A percentile compares a stretch with the other conserved stretches of the same genome.
phyloP scores from a whole-genome alignment of 2,113 vertebrate species.

The Pelobates fuscus region DNA sequence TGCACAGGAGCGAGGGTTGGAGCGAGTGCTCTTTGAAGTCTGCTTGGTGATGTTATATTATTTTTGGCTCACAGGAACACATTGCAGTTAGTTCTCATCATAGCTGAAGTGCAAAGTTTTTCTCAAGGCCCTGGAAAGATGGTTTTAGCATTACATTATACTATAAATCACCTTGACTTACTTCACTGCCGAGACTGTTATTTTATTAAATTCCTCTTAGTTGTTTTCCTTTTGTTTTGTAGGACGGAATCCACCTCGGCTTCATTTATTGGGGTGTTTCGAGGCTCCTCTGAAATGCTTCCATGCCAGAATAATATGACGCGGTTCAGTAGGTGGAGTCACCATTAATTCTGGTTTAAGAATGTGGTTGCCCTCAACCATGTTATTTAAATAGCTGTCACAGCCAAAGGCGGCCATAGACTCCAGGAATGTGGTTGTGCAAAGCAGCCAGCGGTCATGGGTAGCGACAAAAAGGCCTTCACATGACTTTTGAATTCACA shows the following conservation, averaged over 20 bases:
- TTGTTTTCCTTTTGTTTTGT: conserved; percentile 30
- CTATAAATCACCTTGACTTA: conserved; percentile 67
- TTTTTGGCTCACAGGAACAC: conserved; percentile 86
- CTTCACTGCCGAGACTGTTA: conserved; percentile 51
- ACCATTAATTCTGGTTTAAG: neutral
- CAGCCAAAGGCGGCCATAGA: neutral
- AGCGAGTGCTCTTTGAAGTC: conserved; percentile 76
- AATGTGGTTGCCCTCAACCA: neutral
- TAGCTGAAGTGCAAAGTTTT: conserved; percentile 64
- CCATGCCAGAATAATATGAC: neutral
- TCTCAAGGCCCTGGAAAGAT: conserved; percentile 65
- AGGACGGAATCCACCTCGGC: neutral
- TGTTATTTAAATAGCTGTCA: neutral
- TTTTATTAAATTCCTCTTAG: conserved; percentile 57
- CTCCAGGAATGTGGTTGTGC: no score
- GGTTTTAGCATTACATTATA: conserved; percentile 69
- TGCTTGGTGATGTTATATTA: conserved; percentile 77
- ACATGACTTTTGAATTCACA: no score
- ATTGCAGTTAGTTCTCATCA: conserved; percentile 70
- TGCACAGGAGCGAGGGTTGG: conserved; percentile 74
- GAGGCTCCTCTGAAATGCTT: neutral
- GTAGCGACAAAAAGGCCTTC: no score
- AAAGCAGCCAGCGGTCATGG: no score
- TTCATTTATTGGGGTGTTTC: conserved; percentile 7
- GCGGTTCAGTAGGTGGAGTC: neutral